Evolutionary conservation across 1,140 invertebrate genomes (phyloP).

Genomic region (Andrena cerasifolii): DNA sequence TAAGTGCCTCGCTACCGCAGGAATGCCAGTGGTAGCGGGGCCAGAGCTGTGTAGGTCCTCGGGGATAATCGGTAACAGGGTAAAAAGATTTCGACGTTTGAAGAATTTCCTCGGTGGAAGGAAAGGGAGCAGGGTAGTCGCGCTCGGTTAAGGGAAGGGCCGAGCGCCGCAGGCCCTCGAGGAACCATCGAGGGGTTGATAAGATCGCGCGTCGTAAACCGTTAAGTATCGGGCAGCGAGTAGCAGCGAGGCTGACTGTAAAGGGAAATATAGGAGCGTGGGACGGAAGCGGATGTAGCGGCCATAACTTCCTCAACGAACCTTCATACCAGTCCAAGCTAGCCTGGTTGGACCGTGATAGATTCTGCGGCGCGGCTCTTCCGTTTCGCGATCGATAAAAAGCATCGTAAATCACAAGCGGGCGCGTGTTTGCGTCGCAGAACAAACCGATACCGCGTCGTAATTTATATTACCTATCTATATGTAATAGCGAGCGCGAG

Average conservation of each 20-base stretch:
- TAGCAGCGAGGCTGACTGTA: slow-evolving; percentile 52
- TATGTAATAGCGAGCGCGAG: neutral
- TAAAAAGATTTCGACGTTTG: slow-evolving; percentile 33
- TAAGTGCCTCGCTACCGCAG: slow-evolving; percentile 26
- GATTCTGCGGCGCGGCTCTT: slow-evolving; percentile 27
- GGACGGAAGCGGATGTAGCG: slow-evolving; percentile 78
- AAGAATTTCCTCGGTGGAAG: slow-evolving; percentile 3
- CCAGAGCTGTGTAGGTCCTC: neutral
- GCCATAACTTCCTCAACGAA: slow-evolving; percentile 67
- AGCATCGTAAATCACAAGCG: neutral
- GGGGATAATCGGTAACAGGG: slow-evolving; percentile 33
- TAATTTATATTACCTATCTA: neutral
- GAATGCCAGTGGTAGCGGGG: slow-evolving; percentile 3
- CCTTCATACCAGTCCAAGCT: neutral
- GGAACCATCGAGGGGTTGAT: slow-evolving; percentile 56
- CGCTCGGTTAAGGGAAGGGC: slow-evolving; percentile 4
- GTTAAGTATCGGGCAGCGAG: slow-evolving; percentile 71
- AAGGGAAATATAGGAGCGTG: slow-evolving; percentile 69
- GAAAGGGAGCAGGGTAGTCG: neutral
- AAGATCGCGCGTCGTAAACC: slow-evolving; percentile 77
- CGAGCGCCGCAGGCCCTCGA: slow-evolving; percentile 48
- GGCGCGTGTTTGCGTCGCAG: neutral
- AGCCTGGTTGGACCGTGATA: slow-evolving; percentile 47
- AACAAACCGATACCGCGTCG: neutral
- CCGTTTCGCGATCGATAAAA: slow-evolving; percentile 9